Percentiles rank a stretch among this genome's conserved stretches.
Conservation (phyloP, 2,888 invertebrate species). For the Lutraria lutraria region DNA sequence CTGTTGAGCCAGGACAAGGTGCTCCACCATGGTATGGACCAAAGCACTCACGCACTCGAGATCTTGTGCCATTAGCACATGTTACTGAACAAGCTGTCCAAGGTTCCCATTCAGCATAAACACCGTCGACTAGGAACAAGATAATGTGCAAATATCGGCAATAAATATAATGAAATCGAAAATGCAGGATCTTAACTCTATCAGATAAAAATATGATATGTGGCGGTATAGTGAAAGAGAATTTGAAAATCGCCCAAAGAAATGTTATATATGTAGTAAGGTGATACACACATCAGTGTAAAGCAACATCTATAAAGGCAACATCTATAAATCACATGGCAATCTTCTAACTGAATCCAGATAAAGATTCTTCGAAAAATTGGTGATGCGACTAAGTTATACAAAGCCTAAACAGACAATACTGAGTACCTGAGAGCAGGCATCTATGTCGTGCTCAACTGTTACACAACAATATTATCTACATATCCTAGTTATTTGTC, state of each 20-base stretch:
- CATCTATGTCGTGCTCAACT: not conserved
- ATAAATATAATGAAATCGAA: too few species aligned
- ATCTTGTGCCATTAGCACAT: constrained; percentile 72
- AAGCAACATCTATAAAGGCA: not conserved
- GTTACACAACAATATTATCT: not conserved
- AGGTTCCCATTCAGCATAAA: constrained; percentile 69
- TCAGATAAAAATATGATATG: too few species aligned
- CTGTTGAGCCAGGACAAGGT: constrained; percentile 61
- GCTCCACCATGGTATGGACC: constrained; percentile 70
- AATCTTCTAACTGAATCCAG: not conserved
- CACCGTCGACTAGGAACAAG: constrained; percentile 69
- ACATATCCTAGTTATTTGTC: not conserved
- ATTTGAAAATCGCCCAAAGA: too few species aligned
- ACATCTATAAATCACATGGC: not conserved
- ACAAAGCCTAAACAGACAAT: not conserved
- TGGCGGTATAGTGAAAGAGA: too few species aligned
- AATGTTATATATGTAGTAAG: too few species aligned
- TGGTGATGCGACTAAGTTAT: not conserved
- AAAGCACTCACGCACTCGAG: constrained; percentile 63
- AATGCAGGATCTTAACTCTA: too few species aligned
- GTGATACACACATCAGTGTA: not conserved
- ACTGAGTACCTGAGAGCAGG: not conserved
- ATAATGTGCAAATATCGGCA: not conserved
- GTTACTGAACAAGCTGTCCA: constrained; percentile 74
- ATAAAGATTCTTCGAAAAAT: not conserved